These are phyloP conservation scores for Theocolax elegans DNA, from an alignment of 1,140 invertebrate genomes.

Conservation along the genomic window DNA sequence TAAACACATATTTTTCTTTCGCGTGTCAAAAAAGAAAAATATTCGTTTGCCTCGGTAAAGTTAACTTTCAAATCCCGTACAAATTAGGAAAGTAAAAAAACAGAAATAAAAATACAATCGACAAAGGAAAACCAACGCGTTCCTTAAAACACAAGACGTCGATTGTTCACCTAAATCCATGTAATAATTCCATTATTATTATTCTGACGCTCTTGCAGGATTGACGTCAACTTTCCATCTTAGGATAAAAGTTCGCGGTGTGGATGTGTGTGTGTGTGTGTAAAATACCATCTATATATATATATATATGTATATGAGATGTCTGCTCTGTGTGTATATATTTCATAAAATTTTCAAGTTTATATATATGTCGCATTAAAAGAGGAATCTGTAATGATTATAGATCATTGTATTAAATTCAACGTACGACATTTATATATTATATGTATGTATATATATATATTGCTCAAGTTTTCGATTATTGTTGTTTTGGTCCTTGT, in stretches of 20 bases:
- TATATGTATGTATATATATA: too few species aligned
- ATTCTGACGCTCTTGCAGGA: not conserved
- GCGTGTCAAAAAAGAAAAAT: too few species aligned
- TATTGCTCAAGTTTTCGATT: constrained; percentile 32
- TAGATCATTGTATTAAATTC: constrained; percentile 2
- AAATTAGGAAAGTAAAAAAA: too few species aligned
- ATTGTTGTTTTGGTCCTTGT: constrained; percentile 32
- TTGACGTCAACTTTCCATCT: not conserved
- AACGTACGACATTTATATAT: constrained; percentile 16
- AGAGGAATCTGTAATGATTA: not conserved
- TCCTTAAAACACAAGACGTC: not conserved
- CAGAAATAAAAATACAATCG: too few species aligned
- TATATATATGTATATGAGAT: not conserved
- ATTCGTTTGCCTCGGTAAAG: too few species aligned
- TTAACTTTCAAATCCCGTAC: too few species aligned
- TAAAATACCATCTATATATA: too few species aligned
- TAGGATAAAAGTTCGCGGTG: not conserved
- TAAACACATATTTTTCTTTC: too few species aligned
- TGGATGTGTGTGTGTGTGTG: too few species aligned
- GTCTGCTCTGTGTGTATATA: too few species aligned
- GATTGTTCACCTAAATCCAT: constrained; percentile 1
- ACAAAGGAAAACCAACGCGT: not conserved
- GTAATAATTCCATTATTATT: not conserved
- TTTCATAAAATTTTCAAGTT: too few species aligned
- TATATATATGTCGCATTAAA: not conserved